phyloP scores from a whole-genome alignment of 2,797 vertebrate species.

The Spinus pinus region DNA sequence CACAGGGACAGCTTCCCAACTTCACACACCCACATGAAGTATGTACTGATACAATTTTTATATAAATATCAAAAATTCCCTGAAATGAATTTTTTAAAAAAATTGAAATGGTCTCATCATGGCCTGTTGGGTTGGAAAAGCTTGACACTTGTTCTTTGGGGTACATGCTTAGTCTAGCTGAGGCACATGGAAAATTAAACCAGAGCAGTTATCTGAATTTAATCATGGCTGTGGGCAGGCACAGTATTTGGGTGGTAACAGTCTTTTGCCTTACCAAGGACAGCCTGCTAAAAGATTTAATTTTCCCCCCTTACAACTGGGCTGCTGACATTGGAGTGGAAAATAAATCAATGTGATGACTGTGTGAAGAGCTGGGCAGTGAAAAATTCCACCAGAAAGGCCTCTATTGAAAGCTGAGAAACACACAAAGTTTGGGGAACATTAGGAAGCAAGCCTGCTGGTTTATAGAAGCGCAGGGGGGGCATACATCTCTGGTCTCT shows the following conservation, averaged over 20 bases:
- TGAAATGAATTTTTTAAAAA: neutral
- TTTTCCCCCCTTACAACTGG: neutral
- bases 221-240: neutral
- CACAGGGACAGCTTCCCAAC: neutral
- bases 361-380: neutral
- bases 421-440: slow-evolving; percentile 22
- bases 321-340: neutral
- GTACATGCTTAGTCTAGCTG: neutral
- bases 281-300: slow-evolving; percentile 33
- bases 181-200: neutral
- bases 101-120: neutral
- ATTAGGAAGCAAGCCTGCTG: slow-evolving; percentile 30
- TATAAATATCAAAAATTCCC: neutral
- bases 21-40: neutral
- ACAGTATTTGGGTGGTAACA: slow-evolving; percentile 3
- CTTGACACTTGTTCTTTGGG: neutral
- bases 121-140: neutral
- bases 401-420: slow-evolving; percentile 21
- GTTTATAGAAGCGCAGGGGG: slow-evolving; percentile 16
- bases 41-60: neutral
- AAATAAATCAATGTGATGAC: slow-evolving; percentile 13
- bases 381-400: slow-evolving; percentile 29
- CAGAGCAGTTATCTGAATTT: neutral
- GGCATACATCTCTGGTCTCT: neutral
- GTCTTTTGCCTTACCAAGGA: neutral